Evolutionary conservation across 2,888 invertebrate species (phyloP).

Genomic region (Yponomeuta cagnagella): DNA sequence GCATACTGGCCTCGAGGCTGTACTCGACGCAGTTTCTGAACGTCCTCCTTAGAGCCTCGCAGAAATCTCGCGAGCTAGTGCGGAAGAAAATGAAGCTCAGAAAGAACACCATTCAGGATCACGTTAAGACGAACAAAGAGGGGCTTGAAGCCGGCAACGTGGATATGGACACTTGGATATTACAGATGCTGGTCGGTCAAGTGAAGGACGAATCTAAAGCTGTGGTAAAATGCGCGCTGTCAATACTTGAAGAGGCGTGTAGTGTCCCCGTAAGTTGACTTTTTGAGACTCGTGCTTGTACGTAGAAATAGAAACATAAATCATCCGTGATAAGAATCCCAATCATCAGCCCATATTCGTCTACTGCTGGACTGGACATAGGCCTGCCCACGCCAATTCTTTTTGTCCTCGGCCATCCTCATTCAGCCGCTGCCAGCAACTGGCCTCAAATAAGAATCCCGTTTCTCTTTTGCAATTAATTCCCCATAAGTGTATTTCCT

Average conservation of each 20-base stretch:
- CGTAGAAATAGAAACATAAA: no score
- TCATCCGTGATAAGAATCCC: no score
- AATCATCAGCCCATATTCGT: slow-evolving; percentile 18
- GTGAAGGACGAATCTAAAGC: slow-evolving; percentile 88
- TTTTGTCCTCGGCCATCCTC: no score
- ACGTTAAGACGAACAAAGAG: slow-evolving; percentile 44
- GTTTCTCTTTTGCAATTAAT: no score
- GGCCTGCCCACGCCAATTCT: no score
- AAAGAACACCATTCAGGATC: slow-evolving; percentile 48
- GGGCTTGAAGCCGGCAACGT: slow-evolving; percentile 43
- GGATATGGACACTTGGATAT: slow-evolving; percentile 89
- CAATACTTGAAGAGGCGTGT: slow-evolving; percentile 93
- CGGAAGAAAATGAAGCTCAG: slow-evolving; percentile 60
- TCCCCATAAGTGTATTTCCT: no score
- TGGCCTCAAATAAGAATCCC: no score
- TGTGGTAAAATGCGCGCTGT: slow-evolving; percentile 87
- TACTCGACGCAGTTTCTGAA: slow-evolving; percentile 95
- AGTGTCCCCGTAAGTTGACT: slow-evolving; percentile 82
- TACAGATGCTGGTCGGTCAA: slow-evolving; percentile 89
- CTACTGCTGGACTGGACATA: no score
- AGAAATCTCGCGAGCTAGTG: slow-evolving; percentile 59
- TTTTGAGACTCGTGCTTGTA: no score
- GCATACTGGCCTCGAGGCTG: slow-evolving; percentile 76
- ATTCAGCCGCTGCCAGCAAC: no score
- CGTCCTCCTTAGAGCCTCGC: slow-evolving; percentile 85